Base-by-base conservation (phyloP, 92 coral and sea anemone species). In the Porites evermanni region DNA sequence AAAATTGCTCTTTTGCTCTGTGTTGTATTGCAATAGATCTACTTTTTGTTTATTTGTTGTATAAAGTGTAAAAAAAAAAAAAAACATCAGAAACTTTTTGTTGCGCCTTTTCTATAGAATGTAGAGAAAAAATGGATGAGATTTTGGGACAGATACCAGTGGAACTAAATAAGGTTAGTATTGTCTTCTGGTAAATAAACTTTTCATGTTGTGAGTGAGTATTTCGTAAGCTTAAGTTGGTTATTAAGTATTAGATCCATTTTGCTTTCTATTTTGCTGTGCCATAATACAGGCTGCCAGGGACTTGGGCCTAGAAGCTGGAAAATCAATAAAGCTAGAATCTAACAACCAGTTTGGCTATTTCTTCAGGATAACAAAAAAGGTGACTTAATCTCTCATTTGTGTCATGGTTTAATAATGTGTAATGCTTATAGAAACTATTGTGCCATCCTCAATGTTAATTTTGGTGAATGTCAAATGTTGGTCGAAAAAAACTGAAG, bases 41-140 rank as follows among this genome's bases (percentile, higher is more conserved):
- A 10, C 12, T 20, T 26, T 11, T 7, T 26, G 19, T n/a, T 10
- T 67, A 56, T 56, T 56, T 56, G 61, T 56, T 29, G 68, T 21
- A 38, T 23, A 20, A 21, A 47, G 2, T 74, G 47, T 38, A 38
- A 38, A 38, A 38, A 32, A n/a, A n/a, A n/a, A n/a, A n/a, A 32
- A 38, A 38, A 38, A 38, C 5, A 38, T 4, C 7, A 38, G 47
- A 38, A 38, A 38, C 47, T 38, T 38, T 38, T 38, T 38, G 7
- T 38, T 38, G 7, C 47, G 4, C 47, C 47, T 63, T 86, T 79
- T 61, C 56, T 24, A 6, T 65, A 97, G 99, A 97, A 79, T 97
- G 99, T 69, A 79, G 97, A 69, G 98, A 97, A 78, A 92, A 75
- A 61, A 93, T 97, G 99, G 99, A 97, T 78, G 94, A 89, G 88